phyloP scores from a whole-genome alignment of 2,797 vertebrate genomes.

The Malurus leucopterus region DNA sequence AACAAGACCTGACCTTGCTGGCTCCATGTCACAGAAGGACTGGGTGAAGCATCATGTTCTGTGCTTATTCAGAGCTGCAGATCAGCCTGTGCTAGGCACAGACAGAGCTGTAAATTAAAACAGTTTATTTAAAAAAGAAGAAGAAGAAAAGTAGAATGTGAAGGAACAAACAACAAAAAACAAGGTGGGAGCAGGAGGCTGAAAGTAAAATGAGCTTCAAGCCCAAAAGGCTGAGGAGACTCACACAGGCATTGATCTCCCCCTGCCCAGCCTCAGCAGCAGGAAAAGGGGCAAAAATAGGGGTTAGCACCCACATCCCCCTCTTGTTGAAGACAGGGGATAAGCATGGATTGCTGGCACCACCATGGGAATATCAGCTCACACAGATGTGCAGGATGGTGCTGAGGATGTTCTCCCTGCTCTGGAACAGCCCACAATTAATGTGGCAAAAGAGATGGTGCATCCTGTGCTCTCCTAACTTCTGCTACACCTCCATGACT shows the following conservation, averaged over 20 bases:
- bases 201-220: not conserved
- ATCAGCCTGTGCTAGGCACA: not conserved
- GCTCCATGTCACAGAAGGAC: not conserved
- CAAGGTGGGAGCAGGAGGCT: not conserved
- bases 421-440: not conserved
- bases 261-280: not conserved
- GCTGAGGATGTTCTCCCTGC: not conserved
- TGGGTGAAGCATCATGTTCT: not conserved
- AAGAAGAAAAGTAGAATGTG: not conserved
- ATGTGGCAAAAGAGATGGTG: not conserved
- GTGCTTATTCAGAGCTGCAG: not conserved
- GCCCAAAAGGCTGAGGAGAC: not conserved
- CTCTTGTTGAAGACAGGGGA: not conserved
- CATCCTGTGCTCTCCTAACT: not conserved
- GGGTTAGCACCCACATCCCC: not conserved
- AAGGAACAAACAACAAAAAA: not conserved
- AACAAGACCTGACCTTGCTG: not conserved
- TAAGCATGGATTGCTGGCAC: not conserved
- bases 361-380: not conserved
- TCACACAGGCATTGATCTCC: not conserved
- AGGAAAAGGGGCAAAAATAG: not conserved
- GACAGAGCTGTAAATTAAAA: not conserved
- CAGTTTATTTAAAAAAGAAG: not conserved
- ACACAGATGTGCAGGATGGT: not conserved
- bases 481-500: not conserved